Percentiles rank a stretch among this genome's conserved stretches.
phyloP scores from a whole-genome alignment of 2,113 vertebrate species.

The Conger conger region DNA sequence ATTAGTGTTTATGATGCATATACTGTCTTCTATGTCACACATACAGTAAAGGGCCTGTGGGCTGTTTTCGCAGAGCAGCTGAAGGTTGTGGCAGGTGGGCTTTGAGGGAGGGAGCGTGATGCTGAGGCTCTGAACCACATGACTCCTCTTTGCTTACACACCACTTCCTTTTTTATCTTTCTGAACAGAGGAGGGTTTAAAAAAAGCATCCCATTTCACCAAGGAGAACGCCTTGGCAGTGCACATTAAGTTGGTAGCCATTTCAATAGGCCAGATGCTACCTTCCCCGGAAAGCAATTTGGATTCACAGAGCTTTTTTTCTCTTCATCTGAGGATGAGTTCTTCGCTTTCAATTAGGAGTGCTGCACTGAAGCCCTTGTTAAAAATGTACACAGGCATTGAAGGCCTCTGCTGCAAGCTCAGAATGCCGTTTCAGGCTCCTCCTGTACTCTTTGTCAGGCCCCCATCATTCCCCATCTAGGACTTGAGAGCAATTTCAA shows the following conservation, averaged over 20 bases:
- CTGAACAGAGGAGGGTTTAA: background rate
- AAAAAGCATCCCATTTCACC: constrained; percentile 16
- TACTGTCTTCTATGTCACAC: background rate
- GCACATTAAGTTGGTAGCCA: background rate
- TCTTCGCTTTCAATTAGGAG: constrained; percentile 5
- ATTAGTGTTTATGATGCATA: background rate
- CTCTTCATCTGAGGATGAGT: constrained; percentile 9
- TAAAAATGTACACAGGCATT: constrained; percentile 10
- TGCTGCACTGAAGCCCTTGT: constrained; percentile 3
- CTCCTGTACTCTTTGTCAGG: background rate
- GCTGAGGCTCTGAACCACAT: background rate
- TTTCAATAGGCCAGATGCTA: constrained; percentile 22
- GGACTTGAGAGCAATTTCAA: background rate
- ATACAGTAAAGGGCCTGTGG: background rate
- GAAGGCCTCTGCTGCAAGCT: background rate
- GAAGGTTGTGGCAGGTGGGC: background rate
- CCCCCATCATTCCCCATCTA: background rate
- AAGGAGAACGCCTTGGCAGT: background rate
- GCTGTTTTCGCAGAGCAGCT: background rate
- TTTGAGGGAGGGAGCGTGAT: background rate
- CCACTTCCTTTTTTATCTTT: constrained; percentile 18
- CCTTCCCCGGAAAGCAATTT: background rate
- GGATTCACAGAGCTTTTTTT: background rate
- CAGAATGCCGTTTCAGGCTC: background rate
- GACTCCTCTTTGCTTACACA: background rate